Base-by-base conservation (phyloP, 2,113 vertebrate genomes). In the Butastur rufipennis region DNA sequence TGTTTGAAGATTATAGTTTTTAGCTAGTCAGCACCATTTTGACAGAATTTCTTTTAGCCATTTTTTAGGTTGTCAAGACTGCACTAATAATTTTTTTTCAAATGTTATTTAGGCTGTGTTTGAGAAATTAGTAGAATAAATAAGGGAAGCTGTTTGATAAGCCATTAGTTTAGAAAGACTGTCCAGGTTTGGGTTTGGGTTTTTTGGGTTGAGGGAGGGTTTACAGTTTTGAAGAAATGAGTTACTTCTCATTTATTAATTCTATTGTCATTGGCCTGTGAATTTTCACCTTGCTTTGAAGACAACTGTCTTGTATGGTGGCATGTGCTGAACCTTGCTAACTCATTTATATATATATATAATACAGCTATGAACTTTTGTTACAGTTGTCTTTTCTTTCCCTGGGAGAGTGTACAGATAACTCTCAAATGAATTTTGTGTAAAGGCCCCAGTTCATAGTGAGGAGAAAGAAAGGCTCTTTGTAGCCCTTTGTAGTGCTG, bases 371-470 rank as follows among this genome's bases (percentile, higher is more conserved):
- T 81, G 88, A 83, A 73, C 67, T 75, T 96, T 95, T 95, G 95
- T 96, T 82, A 81, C 86, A 56, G 52, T 96, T 89, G 66, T 56
- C 88, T 96, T 96, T 95, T 97, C 90, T 97, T 96, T 94, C 83
- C 96, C 92, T 98, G 98, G 96, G 96, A 97, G 97, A 92, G 23
- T 27, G 47, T 88, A 40, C 85, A 52, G 81, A 63, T 93, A 72
- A 81, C 95, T 97, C 84, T 59, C 66, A 87, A 70, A 85, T 25
- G 17, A 96, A 75, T 94, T 88, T 79, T 58, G 32, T 88, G 55
- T 81, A 23, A 94, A 96, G 52, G 74, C 88, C 79, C 52, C 38
- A 38, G 65, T 93, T 97, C 91, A 53, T 47, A 86, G 18, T 16
- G 48, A 50, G 72, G 38, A 68, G 75, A 11, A 34, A 1, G 36